These are phyloP conservation scores for Emydoidea blandingii DNA, from an alignment of 2,797 vertebrate genomes.

Conservation along the genomic window DNA sequence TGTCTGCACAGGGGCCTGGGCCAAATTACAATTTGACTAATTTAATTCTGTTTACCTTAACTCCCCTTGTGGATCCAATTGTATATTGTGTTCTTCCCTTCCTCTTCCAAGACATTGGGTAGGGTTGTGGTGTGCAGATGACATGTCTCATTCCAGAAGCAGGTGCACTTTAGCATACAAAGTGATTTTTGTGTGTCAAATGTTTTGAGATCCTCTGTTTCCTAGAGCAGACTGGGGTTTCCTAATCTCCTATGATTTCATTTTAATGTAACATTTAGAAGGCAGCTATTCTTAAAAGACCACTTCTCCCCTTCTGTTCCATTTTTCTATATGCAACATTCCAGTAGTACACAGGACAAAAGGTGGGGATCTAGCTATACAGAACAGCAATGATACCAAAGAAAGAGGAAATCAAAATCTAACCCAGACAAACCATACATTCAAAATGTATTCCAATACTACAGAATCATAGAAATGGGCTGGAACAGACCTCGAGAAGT, in stretches of 20 bases:
- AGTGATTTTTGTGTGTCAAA: neutral
- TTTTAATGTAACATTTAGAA: neutral
- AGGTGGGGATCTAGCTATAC: neutral
- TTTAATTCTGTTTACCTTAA: neutral
- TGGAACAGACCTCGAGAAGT: no score
- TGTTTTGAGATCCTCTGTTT: neutral
- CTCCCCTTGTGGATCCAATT: neutral
- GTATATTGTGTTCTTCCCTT: slow-evolving; percentile 11
- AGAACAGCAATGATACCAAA: neutral
- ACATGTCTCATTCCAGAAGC: neutral
- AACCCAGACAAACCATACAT: neutral
- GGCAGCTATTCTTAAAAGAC: neutral
- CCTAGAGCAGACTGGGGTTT: neutral
- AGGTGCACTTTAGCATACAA: neutral
- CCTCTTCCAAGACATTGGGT: neutral
- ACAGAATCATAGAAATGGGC: no score
- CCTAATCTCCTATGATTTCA: neutral
- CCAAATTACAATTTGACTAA: neutral
- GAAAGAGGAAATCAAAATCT: neutral
- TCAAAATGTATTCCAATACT: neutral
- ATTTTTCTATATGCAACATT: neutral
- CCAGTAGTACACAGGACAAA: neutral
- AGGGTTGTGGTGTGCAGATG: neutral
- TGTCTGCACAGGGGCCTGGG: slow-evolving; percentile 15
- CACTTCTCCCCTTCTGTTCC: neutral